Evolutionary conservation across 1,140 invertebrate species (phyloP).

Genomic region (Probaryconus sp.): DNA sequence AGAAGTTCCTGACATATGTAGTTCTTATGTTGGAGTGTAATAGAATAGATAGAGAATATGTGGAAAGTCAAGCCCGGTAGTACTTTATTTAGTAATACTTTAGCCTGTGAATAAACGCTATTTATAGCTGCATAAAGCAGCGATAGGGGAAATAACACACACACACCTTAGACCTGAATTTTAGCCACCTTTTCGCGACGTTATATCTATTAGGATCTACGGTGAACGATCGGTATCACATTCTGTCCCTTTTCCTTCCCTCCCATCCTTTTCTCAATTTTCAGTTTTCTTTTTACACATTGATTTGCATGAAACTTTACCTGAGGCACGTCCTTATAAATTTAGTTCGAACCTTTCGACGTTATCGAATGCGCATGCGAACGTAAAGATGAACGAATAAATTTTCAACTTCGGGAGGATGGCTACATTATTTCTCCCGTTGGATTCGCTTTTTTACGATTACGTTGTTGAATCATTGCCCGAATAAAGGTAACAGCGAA

Average conservation of each 20-base stretch:
- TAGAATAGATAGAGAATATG: slow-evolving; percentile 74
- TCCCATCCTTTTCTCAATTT: slow-evolving; percentile 27
- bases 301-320: slow-evolving; percentile 73
- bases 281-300: slow-evolving; percentile 63
- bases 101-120: slow-evolving; percentile 75
- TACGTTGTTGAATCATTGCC: slow-evolving; percentile 20
- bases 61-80: slow-evolving; percentile 64
- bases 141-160: slow-evolving; percentile 74
- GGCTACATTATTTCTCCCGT: slow-evolving; percentile 25
- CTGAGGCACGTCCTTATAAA: slow-evolving; percentile 65
- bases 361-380: slow-evolving; percentile 44
- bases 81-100: slow-evolving; percentile 74
- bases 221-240: slow-evolving; percentile 66
- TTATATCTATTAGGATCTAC: slow-evolving; percentile 65
- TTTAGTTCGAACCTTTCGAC: slow-evolving; percentile 46
- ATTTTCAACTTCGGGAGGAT: slow-evolving; percentile 39
- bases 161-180: slow-evolving; percentile 59
- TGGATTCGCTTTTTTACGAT: slow-evolving; percentile 39
- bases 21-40: slow-evolving; percentile 69
- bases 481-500: slow-evolving; percentile 37
- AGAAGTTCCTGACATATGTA: slow-evolving; percentile 44
- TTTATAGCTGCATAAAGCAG: slow-evolving; percentile 76
- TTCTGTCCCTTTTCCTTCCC: slow-evolving; percentile 24
- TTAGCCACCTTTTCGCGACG: slow-evolving; percentile 39
- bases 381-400: slow-evolving; percentile 38